Percentiles rank a stretch among this genome's conserved stretches.
phyloP scores from a whole-genome alignment of 2,113 vertebrate species.

The Lota lota region DNA sequence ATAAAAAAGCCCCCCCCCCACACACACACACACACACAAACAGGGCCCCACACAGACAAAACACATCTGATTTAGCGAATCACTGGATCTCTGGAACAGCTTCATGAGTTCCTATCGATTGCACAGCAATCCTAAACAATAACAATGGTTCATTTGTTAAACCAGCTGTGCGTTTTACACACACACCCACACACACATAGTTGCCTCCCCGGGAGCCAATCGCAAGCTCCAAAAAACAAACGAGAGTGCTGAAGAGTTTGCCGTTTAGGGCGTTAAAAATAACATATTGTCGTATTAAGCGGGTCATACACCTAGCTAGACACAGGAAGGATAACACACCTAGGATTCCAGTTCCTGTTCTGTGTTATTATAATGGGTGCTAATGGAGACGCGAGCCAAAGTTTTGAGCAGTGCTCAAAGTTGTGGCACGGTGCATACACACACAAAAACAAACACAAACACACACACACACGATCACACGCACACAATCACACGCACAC shows the following conservation, averaged over 20 bases:
- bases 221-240: too few relatives aligned
- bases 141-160: background rate
- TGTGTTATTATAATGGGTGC: too few relatives aligned
- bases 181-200: background rate
- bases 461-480: background rate
- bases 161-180: background rate
- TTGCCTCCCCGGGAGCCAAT: too few relatives aligned
- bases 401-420: constrained; percentile 15
- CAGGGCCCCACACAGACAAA: background rate
- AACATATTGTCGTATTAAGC: too few relatives aligned
- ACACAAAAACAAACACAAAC: background rate
- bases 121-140: background rate
- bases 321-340: too few relatives aligned
- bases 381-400: constrained; percentile 4
- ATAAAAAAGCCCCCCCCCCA: background rate
- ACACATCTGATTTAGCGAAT: constrained; percentile 7
- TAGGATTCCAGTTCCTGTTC: too few relatives aligned
- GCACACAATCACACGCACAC: background rate
- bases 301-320: too few relatives aligned
- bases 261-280: too few relatives aligned
- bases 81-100: constrained; percentile 10
- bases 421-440: background rate
- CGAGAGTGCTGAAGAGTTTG: too few relatives aligned
- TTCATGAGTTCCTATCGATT: background rate
- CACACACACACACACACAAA: constrained; percentile 1